phyloP scores from a whole-genome alignment of 1,140 invertebrate species.

The Drosophila prosaltans region DNA sequence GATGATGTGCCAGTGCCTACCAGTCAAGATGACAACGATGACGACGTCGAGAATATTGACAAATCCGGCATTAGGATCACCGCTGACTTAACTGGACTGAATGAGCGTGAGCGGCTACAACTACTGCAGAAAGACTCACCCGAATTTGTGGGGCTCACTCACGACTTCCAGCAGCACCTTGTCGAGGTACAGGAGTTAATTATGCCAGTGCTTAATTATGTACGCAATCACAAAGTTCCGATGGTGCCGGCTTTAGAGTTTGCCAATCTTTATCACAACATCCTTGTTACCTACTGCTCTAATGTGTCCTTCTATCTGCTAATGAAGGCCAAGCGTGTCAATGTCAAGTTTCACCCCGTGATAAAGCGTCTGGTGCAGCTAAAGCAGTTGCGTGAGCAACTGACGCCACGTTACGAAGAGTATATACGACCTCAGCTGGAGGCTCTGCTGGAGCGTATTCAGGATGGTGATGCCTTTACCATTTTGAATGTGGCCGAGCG shows the following conservation, averaged over 20 bases:
- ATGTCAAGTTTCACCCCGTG: constrained; percentile 92
- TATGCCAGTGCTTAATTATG: constrained; percentile 87
- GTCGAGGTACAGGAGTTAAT: constrained; percentile 86
- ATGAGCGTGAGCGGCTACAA: constrained; percentile 89
- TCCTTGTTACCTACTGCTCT: constrained; percentile 91
- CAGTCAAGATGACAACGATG: constrained; percentile 59
- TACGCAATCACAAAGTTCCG: constrained; percentile 84
- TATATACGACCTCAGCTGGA: constrained; percentile 87
- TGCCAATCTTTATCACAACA: constrained; percentile 88
- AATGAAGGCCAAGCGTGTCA: constrained; percentile 89
- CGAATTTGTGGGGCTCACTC: constrained; percentile 89
- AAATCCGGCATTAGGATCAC: constrained; percentile 77
- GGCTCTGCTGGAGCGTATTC: constrained; percentile 84
- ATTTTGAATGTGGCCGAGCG: constrained; percentile 74
- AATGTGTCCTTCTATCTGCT: constrained; percentile 94
- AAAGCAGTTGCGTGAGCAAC: constrained; percentile 89
- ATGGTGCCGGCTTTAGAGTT: constrained; percentile 84
- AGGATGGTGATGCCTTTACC: constrained; percentile 84
- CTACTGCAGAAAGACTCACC: constrained; percentile 92
- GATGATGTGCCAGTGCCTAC: constrained; percentile 82
- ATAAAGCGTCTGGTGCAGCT: constrained; percentile 92
- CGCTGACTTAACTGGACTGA: constrained; percentile 90
- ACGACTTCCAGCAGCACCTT: constrained; percentile 91
- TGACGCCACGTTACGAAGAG: constrained; percentile 84
- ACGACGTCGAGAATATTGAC: constrained; percentile 84